Evolutionary conservation across 2,113 vertebrate species (phyloP).

Genomic region (Trematocara macrostoma): DNA sequence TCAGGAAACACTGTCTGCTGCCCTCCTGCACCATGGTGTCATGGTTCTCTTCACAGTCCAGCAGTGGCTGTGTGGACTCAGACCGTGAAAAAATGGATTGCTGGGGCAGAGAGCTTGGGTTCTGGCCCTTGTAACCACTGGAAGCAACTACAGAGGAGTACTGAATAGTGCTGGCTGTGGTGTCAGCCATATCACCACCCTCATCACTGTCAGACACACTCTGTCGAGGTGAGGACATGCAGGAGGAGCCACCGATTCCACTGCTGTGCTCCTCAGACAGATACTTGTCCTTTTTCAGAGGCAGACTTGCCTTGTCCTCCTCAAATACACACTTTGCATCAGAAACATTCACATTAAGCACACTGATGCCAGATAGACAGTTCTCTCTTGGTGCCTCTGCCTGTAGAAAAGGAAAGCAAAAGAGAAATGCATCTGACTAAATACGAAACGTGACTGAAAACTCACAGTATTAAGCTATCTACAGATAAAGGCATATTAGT

Average conservation of each 20-base stretch:
- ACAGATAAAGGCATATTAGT: not conserved
- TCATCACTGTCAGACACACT: conserved; percentile 92
- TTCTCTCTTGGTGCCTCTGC: conserved; percentile 82
- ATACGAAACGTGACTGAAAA: not conserved
- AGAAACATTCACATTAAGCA: conserved; percentile 84
- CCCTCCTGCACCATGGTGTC: conserved; percentile 51
- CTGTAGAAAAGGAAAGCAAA: conserved; percentile 49
- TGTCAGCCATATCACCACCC: conserved; percentile 82
- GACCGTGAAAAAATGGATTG: conserved; percentile 85
- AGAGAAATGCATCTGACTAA: not conserved
- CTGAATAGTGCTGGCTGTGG: conserved; percentile 88
- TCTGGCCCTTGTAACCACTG: conserved; percentile 89
- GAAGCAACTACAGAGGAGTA: conserved; percentile 89
- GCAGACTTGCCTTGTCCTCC: conserved; percentile 81
- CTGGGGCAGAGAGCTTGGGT: conserved; percentile 49
- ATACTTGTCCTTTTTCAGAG: conserved; percentile 89
- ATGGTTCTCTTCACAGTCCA: conserved; percentile 85
- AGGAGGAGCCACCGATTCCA: conserved; percentile 93
- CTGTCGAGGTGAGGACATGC: conserved; percentile 93
- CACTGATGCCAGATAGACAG: conserved; percentile 82
- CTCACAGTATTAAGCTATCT: not conserved
- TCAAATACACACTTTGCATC: conserved; percentile 80
- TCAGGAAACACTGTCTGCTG: conserved; percentile 65
- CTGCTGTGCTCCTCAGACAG: conserved; percentile 94
- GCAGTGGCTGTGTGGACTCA: conserved; percentile 91